These are phyloP conservation scores for Himalopsyche anomala DNA, from an alignment of 2,888 invertebrate genomes.

Conservation along the genomic window DNA sequence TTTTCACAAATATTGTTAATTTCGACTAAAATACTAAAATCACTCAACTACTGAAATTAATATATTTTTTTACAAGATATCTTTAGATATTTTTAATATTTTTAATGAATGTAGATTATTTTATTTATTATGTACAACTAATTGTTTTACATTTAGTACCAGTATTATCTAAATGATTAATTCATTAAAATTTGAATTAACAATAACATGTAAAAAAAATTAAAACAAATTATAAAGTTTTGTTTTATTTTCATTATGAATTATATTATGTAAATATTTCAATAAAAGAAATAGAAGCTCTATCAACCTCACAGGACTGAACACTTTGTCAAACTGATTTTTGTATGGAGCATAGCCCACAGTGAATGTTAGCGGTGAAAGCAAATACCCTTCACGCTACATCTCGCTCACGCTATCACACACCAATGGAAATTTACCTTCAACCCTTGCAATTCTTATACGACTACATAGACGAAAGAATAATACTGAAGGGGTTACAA, in stretches of 20 bases:
- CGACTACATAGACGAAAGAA: constrained; percentile 50
- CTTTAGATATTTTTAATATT: no score
- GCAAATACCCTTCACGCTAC: constrained; percentile 45
- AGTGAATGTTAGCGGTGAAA: constrained; percentile 31
- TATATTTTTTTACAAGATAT: no score
- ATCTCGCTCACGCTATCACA: constrained; percentile 58
- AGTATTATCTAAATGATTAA: not conserved
- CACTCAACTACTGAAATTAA: no score
- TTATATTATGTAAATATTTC: not conserved
- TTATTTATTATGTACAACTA: no score
- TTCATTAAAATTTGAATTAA: not conserved
- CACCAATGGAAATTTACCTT: constrained; percentile 54
- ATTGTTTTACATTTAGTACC: no score
- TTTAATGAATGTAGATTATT: no score
- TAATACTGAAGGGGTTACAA: constrained; percentile 58
- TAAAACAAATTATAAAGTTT: not conserved
- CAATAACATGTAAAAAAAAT: no score
- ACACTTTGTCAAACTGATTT: constrained; percentile 1
- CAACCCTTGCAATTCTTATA: constrained; percentile 61
- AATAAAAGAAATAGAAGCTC: not conserved
- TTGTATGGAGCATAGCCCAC: not conserved
- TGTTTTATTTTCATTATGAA: no score
- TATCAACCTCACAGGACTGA: constrained; percentile 16
- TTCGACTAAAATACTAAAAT: no score
- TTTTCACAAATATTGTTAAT: no score